Evolutionary conservation across 1,140 invertebrate genomes (phyloP).

Genomic region (Ephestia elutella): DNA sequence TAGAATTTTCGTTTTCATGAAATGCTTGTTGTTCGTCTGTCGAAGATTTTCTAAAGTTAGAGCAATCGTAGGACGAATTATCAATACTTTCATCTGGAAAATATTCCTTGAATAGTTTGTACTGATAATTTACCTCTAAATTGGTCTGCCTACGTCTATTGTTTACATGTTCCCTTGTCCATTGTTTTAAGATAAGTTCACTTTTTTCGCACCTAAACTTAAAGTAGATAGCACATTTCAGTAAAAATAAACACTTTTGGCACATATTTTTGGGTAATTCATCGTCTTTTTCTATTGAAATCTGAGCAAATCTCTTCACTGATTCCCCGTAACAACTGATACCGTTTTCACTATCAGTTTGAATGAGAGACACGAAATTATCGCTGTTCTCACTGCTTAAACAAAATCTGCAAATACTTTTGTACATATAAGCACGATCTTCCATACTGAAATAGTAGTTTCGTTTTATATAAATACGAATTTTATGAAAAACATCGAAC

Average conservation of each 20-base stretch:
- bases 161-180: neutral
- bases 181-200: conserved; percentile 30
- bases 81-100: neutral
- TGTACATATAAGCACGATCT: conserved; percentile 34
- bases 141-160: neutral
- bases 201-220: conserved; percentile 51
- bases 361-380: conserved; percentile 49
- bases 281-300: conserved; percentile 40
- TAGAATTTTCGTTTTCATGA: neutral
- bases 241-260: conserved; percentile 38
- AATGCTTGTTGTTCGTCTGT: neutral
- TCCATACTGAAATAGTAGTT: conserved; percentile 17
- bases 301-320: conserved; percentile 39
- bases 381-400: conserved; percentile 33
- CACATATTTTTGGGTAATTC: conserved; percentile 50
- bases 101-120: neutral
- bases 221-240: conserved; percentile 53
- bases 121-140: neutral
- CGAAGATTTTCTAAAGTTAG: neutral
- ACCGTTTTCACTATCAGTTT: conserved; percentile 32
- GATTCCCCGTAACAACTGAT: conserved; percentile 47
- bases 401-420: conserved; percentile 53
- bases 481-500: too few species aligned
- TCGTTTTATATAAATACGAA: neutral
- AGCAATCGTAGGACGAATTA: neutral